Percentiles rank a stretch among this genome's conserved stretches.
Evolutionary conservation across 1,140 invertebrate genomes (phyloP).

Genomic region (Laupala kohalensis): DNA sequence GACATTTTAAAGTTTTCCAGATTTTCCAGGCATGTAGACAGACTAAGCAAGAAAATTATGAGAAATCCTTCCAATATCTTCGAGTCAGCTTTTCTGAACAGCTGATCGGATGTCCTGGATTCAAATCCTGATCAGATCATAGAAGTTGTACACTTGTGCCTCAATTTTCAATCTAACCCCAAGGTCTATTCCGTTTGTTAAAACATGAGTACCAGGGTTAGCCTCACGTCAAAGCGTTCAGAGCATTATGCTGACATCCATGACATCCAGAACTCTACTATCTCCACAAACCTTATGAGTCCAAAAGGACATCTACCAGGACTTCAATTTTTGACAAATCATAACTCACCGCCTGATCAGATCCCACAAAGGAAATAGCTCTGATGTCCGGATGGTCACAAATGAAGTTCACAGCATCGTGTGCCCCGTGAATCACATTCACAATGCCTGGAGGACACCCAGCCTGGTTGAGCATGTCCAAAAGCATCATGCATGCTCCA

Average conservation of each 20-base stretch:
- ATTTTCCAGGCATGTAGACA: no score
- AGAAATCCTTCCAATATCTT: no score
- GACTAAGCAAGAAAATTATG: no score
- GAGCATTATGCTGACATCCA: background rate
- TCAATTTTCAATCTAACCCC: no score
- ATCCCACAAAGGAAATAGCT: conserved; percentile 97
- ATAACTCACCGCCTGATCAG: conserved; percentile 70
- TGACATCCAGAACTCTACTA: background rate
- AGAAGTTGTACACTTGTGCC: no score
- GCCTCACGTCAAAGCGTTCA: no score
- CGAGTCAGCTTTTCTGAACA: no score
- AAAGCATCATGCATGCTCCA: conserved; percentile 86
- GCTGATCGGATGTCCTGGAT: no score
- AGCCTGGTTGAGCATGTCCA: conserved; percentile 77
- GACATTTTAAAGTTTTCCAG: no score
- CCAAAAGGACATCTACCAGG: background rate
- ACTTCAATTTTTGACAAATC: background rate
- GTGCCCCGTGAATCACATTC: conserved; percentile 92
- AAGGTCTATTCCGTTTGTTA: no score
- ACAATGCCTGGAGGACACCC: conserved; percentile 88
- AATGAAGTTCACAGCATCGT: conserved; percentile 91
- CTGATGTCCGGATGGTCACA: conserved; percentile 92
- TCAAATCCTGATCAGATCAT: no score
- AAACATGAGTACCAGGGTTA: no score
- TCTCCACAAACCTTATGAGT: background rate